Evolutionary conservation across 2,113 vertebrate species (phyloP).

Genomic region (Amia ocellicauda): DNA sequence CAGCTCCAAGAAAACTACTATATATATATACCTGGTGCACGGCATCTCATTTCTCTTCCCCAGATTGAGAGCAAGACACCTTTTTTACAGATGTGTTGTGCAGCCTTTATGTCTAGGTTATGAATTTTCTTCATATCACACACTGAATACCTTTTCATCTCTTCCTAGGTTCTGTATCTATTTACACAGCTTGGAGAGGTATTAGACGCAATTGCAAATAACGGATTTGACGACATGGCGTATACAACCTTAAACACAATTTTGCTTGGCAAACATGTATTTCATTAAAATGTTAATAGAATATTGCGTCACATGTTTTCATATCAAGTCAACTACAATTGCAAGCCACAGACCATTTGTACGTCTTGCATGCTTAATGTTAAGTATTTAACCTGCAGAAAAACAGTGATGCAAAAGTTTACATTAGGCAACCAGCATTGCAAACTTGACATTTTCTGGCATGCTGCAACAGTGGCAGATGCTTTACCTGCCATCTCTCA

Average conservation of each 20-base stretch:
- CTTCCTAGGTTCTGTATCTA: not conserved
- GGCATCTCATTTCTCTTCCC: constrained; percentile 24
- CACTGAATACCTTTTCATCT: not conserved
- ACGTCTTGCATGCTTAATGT: not conserved
- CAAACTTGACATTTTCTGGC: too few relatives aligned
- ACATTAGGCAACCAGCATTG: not conserved
- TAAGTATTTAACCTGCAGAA: not conserved
- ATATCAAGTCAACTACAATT: not conserved
- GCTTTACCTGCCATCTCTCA: too few relatives aligned
- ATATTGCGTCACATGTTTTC: not conserved
- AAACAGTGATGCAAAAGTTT: not conserved
- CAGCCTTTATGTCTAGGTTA: constrained; percentile 7
- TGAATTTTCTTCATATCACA: constrained; percentile 18
- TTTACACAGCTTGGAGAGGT: not conserved
- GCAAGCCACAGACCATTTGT: not conserved
- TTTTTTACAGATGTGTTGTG: not conserved
- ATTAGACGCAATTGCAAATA: constrained; percentile 11
- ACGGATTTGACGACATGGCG: not conserved
- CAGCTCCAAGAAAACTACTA: constrained; percentile 38
- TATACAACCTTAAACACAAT: not conserved
- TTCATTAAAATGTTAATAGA: not conserved
- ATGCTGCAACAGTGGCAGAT: too few relatives aligned
- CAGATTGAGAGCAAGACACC: constrained; percentile 24
- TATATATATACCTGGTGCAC: constrained; percentile 35
- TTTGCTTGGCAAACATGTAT: too few relatives aligned